phyloP scores from a whole-genome alignment of 2,888 invertebrate genomes.

The Nebria salina region DNA sequence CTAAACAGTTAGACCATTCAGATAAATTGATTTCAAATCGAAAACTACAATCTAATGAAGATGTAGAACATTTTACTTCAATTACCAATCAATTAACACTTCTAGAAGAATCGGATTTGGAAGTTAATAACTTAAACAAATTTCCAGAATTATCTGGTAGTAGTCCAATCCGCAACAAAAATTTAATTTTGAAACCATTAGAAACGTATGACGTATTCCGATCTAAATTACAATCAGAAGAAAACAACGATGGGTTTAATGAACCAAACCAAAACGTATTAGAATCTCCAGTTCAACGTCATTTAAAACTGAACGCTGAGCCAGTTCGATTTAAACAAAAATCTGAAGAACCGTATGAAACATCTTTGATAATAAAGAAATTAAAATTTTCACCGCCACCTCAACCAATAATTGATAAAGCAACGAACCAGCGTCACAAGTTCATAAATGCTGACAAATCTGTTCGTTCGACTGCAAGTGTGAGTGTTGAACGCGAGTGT shows the following conservation, averaged over 20 bases:
- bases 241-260: no score
- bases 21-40: no score
- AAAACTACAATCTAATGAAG: no score
- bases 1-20: background rate
- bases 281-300: no score
- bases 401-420: background rate
- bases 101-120: background rate
- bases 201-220: background rate
- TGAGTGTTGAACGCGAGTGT: background rate
- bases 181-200: background rate
- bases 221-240: background rate
- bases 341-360: background rate
- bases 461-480: slow-evolving; percentile 39
- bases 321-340: background rate
- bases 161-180: background rate
- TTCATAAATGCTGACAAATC: slow-evolving; percentile 28
- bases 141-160: background rate
- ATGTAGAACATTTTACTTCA: no score
- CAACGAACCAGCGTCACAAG: background rate
- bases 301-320: no score
- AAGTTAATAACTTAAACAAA: background rate
- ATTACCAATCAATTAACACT: no score
- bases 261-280: no score
- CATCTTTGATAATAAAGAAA: background rate
- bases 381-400: slow-evolving; percentile 6